Evolutionary conservation across 2,797 vertebrate species (phyloP).

Genomic region (Enteromius anoplus): DNA sequence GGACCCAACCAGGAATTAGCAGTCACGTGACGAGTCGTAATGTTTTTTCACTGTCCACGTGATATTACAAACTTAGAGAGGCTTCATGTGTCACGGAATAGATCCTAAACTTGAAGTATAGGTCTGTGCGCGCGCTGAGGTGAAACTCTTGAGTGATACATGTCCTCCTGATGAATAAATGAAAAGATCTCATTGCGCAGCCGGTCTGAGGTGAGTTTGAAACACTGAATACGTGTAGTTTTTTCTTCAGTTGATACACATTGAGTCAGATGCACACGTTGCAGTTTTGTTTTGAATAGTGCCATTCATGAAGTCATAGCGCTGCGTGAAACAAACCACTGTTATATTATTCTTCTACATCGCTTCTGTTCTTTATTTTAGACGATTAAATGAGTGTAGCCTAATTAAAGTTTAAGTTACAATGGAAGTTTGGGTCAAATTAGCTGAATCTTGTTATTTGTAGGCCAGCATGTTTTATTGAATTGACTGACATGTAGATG

Average conservation of each 20-base stretch:
- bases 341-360: background rate
- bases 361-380: background rate
- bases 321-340: background rate
- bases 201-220: conserved; percentile 23
- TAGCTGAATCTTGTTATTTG: background rate
- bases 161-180: background rate
- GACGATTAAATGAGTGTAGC: background rate
- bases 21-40: conserved; percentile 19
- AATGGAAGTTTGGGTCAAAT: background rate
- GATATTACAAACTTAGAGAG: conserved; percentile 10
- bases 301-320: conserved; percentile 20
- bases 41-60: conserved; percentile 18
- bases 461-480: background rate
- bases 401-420: background rate
- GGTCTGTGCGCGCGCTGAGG: background rate
- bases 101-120: background rate
- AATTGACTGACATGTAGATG: background rate
- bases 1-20: background rate
- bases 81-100: conserved; percentile 26
- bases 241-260: background rate
- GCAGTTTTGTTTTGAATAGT: conserved; percentile 33
- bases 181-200: background rate
- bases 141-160: background rate
- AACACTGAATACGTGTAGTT: background rate
- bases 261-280: background rate